Evolutionary conservation across 2,113 vertebrate species (phyloP).

Genomic region (Benitochromis conjunctus): DNA sequence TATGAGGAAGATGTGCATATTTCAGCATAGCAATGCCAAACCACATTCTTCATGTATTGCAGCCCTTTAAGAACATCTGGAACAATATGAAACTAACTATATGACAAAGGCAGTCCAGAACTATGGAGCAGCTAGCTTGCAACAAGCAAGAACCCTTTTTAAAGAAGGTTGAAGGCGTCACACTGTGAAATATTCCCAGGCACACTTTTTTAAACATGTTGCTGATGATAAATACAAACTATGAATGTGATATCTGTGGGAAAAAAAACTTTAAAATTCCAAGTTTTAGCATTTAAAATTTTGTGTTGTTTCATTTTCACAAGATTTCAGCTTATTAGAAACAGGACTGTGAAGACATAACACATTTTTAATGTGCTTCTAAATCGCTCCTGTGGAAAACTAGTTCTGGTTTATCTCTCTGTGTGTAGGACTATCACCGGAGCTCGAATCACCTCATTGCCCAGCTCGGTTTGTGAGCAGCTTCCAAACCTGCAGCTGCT

Average conservation of each 20-base stretch:
- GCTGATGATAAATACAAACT: background rate
- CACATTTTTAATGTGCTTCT: background rate
- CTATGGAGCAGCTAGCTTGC: background rate
- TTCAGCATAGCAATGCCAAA: background rate
- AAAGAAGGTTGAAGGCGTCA: background rate
- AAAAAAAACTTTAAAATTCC: background rate
- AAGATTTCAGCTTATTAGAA: background rate
- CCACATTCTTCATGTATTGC: background rate
- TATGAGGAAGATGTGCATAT: background rate
- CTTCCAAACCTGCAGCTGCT: slow-evolving; percentile 88
- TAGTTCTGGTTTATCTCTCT: slow-evolving; percentile 11
- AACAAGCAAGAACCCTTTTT: background rate
- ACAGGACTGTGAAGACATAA: background rate
- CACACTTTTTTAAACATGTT: background rate
- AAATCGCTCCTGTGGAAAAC: background rate
- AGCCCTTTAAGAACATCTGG: background rate
- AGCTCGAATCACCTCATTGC: slow-evolving; percentile 84
- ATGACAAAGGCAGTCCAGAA: background rate
- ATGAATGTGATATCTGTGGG: background rate
- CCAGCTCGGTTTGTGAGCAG: slow-evolving; percentile 81
- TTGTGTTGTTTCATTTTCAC: background rate
- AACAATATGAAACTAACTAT: background rate
- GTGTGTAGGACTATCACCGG: slow-evolving; percentile 87
- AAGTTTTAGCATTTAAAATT: background rate
- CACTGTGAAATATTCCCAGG: background rate